These are phyloP conservation scores for Prionailurus bengalensis DNA, from an alignment of 2,113 vertebrate genomes.

Conservation along the genomic window DNA sequence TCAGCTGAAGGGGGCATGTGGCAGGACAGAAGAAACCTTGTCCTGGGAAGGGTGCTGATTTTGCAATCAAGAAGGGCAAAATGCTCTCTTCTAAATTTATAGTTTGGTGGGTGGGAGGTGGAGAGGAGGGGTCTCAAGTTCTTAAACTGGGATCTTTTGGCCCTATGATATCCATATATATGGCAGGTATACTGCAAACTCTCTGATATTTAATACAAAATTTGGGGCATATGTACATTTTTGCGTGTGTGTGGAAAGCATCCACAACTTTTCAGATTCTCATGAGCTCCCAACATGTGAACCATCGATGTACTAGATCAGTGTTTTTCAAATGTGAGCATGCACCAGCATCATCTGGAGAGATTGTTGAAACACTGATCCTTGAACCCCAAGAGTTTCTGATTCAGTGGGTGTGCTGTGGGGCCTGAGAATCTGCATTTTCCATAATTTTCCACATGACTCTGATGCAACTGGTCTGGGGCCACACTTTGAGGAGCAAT, in stretches of 20 bases:
- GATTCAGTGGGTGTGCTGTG: neutral
- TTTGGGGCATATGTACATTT: neutral
- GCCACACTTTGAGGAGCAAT: neutral
- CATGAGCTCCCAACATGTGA: neutral
- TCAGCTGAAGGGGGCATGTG: neutral
- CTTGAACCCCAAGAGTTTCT: neutral
- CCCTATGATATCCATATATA: neutral
- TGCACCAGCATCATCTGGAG: neutral
- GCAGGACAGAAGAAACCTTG: neutral
- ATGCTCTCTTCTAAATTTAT: neutral
- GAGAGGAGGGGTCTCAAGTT: slow-evolving; percentile 2
- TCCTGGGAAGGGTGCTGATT: neutral
- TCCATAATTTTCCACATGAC: neutral
- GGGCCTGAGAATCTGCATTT: neutral
- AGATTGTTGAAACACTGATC: neutral
- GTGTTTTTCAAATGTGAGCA: neutral
- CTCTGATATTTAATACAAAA: neutral
- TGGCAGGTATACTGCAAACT: neutral
- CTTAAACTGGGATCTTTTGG: neutral
- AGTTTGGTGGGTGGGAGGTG: neutral
- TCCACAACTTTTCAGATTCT: slow-evolving; percentile 1
- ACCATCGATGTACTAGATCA: neutral
- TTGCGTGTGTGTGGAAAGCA: neutral
- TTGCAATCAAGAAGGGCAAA: neutral
- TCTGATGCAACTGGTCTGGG: neutral